Evolutionary conservation across 2,888 invertebrate species (phyloP).

Genomic region (Geotrupes spiniger): DNA sequence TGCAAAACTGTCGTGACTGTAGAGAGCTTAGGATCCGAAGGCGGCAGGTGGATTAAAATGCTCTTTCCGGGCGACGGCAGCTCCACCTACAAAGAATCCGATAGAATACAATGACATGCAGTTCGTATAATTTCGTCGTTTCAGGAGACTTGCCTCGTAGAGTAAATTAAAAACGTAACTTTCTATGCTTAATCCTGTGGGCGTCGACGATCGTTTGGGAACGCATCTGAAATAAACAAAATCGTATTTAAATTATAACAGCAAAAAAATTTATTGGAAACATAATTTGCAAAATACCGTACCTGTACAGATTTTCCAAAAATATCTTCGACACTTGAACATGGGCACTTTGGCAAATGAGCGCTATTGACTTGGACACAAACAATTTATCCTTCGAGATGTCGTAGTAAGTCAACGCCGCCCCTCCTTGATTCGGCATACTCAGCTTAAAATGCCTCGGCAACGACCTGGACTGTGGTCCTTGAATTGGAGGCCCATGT

Average conservation of each 20-base stretch:
- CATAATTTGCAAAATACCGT: no score
- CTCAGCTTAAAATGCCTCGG: constrained; percentile 87
- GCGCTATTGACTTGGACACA: constrained; percentile 92
- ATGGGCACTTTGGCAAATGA: constrained; percentile 89
- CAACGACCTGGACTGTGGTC: constrained; percentile 76
- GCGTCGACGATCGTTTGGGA: constrained; percentile 72
- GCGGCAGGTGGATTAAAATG: constrained; percentile 71
- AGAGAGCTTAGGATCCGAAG: constrained; percentile 66
- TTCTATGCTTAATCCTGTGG: constrained; percentile 71
- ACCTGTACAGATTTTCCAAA: constrained; percentile 84
- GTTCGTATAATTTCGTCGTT: no score
- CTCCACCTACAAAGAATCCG: constrained; percentile 38
- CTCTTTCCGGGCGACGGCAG: constrained; percentile 88
- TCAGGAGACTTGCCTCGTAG: constrained; percentile 82
- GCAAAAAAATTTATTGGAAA: no score
- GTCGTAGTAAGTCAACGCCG: constrained; percentile 81
- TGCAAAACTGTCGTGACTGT: constrained; percentile 68
- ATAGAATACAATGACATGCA: no score
- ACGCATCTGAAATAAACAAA: constrained; percentile 64
- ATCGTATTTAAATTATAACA: no score
- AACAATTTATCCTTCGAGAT: constrained; percentile 90
- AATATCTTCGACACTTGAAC: constrained; percentile 83
- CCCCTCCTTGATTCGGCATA: constrained; percentile 26
- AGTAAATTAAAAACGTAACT: constrained; percentile 93
- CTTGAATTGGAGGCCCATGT: constrained; percentile 53